These are phyloP conservation scores for Podarcis raffonei DNA, from an alignment of 2,113 vertebrate genomes.

Conservation along the genomic window DNA sequence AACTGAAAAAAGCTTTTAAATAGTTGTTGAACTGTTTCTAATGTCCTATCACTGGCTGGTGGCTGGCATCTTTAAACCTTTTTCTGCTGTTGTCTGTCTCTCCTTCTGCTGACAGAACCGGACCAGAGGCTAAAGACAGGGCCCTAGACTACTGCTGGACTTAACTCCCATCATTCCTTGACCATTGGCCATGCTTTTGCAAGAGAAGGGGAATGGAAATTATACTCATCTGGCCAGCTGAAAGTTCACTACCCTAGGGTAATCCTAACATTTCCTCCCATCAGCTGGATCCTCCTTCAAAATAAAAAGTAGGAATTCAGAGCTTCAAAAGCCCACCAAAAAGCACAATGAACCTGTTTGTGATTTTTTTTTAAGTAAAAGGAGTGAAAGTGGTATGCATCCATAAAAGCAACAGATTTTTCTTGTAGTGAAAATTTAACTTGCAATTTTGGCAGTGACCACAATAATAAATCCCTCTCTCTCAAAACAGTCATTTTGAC, in stretches of 20 bases:
- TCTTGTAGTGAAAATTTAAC: neutral
- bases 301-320: neutral
- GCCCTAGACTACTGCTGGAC: too few relatives aligned
- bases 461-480: neutral
- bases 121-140: neutral
- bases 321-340: neutral
- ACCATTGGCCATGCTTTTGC: too few relatives aligned
- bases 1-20: too few relatives aligned
- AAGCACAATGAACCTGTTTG: neutral
- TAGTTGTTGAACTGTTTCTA: neutral
- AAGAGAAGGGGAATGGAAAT: too few relatives aligned
- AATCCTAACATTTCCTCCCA: neutral
- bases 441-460: neutral
- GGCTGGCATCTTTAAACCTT: neutral
- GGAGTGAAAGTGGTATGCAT: neutral
- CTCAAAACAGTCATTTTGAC: neutral
- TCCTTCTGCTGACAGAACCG: neutral
- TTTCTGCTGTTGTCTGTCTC: neutral
- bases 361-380: neutral
- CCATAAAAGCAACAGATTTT: neutral
- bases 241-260: too few relatives aligned
- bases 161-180: too few relatives aligned
- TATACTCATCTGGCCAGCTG: too few relatives aligned
- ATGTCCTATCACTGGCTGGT: neutral
- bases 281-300: neutral